Percentiles rank a stretch among this genome's conserved stretches.
phyloP scores from a whole-genome alignment of 2,113 vertebrate genomes.

The Podarcis cretensis region DNA sequence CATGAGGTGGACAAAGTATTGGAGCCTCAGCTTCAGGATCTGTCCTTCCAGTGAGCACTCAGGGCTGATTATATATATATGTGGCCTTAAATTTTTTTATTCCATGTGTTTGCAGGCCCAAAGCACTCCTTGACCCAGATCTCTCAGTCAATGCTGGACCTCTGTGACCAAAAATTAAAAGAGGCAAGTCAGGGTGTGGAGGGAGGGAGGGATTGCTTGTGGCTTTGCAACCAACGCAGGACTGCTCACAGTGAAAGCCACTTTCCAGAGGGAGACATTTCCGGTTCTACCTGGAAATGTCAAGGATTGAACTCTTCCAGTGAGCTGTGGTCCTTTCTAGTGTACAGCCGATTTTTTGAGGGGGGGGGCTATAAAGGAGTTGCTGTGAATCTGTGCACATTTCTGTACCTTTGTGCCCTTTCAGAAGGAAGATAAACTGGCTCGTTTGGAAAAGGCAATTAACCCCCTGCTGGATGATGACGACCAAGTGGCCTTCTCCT shows the following conservation, averaged over 20 bases:
- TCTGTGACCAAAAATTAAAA: conserved; percentile 95
- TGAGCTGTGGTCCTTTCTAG: not conserved
- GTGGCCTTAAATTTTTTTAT: no score
- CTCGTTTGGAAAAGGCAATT: conserved; percentile 96
- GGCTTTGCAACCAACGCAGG: no score
- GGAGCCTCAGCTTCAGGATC: no score
- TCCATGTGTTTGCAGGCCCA: conserved; percentile 79
- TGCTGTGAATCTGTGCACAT: not conserved
- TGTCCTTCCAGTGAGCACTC: no score
- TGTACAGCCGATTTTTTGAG: not conserved
- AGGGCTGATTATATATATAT: no score
- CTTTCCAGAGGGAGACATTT: no score
- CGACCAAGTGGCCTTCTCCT: conserved; percentile 98
- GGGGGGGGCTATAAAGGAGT: not conserved
- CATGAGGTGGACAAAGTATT: no score
- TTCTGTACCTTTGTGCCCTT: conserved; percentile 38
- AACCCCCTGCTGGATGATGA: conserved; percentile 98
- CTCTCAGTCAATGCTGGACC: conserved; percentile 93
- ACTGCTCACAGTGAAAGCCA: no score
- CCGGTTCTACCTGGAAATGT: not conserved
- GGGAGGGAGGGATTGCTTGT: not conserved
- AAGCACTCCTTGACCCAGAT: conserved; percentile 98
- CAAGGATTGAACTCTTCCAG: no score
- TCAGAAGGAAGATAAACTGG: conserved; percentile 95
- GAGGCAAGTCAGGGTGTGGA: conserved; percentile 82